These are phyloP conservation scores for Diarsia dahlii DNA, from an alignment of 2,888 invertebrate species.

Conservation along the genomic window DNA sequence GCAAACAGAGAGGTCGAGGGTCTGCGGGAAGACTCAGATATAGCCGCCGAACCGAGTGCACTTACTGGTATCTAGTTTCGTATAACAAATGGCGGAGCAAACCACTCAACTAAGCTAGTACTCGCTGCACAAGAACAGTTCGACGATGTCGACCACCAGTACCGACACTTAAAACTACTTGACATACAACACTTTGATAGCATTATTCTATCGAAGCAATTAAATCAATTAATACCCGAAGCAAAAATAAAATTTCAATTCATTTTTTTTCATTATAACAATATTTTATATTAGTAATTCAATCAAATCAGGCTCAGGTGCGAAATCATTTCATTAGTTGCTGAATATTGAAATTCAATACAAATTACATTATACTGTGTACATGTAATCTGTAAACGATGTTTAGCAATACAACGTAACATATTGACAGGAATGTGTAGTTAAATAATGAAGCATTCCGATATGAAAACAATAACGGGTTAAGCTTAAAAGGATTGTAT, in stretches of 20 bases:
- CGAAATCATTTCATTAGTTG: conserved; percentile 43
- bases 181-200: conserved; percentile 47
- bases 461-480: conserved; percentile 72
- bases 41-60: conserved; percentile 73
- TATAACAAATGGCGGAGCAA: conserved; percentile 75
- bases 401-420: conserved; percentile 22
- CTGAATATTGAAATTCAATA: conserved; percentile 38
- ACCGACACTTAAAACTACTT: conserved; percentile 53
- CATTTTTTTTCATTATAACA: conserved; percentile 24
- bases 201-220: conserved; percentile 39
- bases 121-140: conserved; percentile 64
- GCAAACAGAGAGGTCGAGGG: conserved; percentile 77
- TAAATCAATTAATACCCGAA: not conserved
- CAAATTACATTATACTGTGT: conserved; percentile 22
- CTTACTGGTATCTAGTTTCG: conserved; percentile 77
- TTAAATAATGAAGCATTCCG: conserved; percentile 47
- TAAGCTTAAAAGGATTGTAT: conserved; percentile 73
- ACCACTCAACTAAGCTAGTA: conserved; percentile 66
- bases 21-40: conserved; percentile 77
- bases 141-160: conserved; percentile 53
- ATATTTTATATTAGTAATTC: conserved; percentile 42
- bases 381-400: conserved; percentile 25
- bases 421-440: conserved; percentile 29
- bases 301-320: conserved; percentile 42
- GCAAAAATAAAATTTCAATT: conserved; percentile 28